Percentiles rank a stretch among this genome's conserved stretches.
Conservation (phyloP, 2,888 invertebrate species). For the Volucella inanis region DNA sequence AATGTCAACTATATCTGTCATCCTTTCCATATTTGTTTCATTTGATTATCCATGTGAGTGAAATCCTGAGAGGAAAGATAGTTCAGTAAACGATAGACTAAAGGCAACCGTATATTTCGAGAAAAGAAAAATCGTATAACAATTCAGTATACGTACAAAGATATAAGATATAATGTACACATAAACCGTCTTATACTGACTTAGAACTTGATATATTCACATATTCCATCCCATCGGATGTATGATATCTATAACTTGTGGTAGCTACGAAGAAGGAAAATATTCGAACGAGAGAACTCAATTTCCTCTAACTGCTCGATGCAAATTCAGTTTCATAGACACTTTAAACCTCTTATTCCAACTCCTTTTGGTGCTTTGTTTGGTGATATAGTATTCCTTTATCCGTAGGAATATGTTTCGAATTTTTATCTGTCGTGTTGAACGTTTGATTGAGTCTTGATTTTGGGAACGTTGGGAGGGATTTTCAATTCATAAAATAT, state of each 20-base stretch:
- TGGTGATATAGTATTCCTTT: not conserved
- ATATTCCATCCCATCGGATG: not conserved
- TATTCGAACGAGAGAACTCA: conserved; percentile 25
- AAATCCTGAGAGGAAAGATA: not conserved
- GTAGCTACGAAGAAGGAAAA: conserved; percentile 11
- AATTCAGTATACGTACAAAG: conserved; percentile 30
- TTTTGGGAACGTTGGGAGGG: conserved; percentile 1
- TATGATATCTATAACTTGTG: conserved; percentile 14
- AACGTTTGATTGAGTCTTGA: conserved; percentile 28
- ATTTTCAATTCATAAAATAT: conserved; percentile 54
- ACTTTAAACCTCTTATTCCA: conserved; percentile 1
- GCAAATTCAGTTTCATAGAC: conserved; percentile 30
- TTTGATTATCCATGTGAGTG: conserved; percentile 16
- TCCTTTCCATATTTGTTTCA: conserved; percentile 7
- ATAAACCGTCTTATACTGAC: conserved; percentile 50
- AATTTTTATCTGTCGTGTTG: conserved; percentile 37
- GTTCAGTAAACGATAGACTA: not conserved
- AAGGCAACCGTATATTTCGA: not conserved
- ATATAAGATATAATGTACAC: conserved; percentile 33
- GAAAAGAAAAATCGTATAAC: conserved; percentile 3
- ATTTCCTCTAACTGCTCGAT: conserved; percentile 44
- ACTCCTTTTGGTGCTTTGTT: not conserved
- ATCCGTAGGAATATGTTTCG: conserved; percentile 14
- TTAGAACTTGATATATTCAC: conserved; percentile 46
- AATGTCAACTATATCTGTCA: conserved; percentile 20